These are phyloP conservation scores for Drosophila pectinifera DNA, from an alignment of 1,140 invertebrate species.

Conservation along the genomic window DNA sequence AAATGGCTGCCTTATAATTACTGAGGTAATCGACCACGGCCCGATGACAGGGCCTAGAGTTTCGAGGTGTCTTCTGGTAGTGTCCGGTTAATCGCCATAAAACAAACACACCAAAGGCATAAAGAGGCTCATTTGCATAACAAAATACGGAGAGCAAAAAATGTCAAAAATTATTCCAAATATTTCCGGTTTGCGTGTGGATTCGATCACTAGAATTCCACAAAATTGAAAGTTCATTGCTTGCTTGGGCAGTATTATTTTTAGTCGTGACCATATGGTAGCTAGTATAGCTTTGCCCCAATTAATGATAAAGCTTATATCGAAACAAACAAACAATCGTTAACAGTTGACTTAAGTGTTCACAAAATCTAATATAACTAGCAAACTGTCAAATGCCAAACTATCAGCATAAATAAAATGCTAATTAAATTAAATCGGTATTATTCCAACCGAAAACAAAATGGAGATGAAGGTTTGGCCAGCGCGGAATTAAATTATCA, in stretches of 20 bases:
- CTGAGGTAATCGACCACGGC: conserved; percentile 20
- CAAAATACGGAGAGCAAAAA: conserved; percentile 36
- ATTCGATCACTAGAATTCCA: conserved; percentile 28
- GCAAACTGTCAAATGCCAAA: conserved; percentile 47
- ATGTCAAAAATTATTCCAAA: conserved; percentile 50
- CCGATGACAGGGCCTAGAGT: conserved; percentile 29
- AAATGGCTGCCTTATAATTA: conserved; percentile 38
- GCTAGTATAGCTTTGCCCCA: conserved; percentile 21
- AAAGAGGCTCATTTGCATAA: conserved; percentile 64
- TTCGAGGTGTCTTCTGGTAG: conserved; percentile 24
- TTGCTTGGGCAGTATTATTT: conserved; percentile 27
- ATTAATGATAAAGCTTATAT: conserved; percentile 34
- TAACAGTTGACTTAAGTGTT: conserved; percentile 28
- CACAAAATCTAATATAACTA: conserved; percentile 11
- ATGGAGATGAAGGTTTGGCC: background rate
- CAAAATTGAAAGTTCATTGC: conserved; percentile 32
- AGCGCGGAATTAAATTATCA: conserved; percentile 13
- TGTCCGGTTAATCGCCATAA: conserved; percentile 51
- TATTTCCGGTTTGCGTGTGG: conserved; percentile 49
- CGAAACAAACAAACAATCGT: conserved; percentile 25
- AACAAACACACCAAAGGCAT: conserved; percentile 32
- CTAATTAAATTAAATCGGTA: conserved; percentile 56
- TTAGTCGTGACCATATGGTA: conserved; percentile 37
- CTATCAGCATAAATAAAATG: conserved; percentile 62
- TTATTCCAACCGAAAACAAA: conserved; percentile 6